phyloP scores from a whole-genome alignment of 2,797 vertebrate species.

The Lepilemur ruficaudatus region DNA sequence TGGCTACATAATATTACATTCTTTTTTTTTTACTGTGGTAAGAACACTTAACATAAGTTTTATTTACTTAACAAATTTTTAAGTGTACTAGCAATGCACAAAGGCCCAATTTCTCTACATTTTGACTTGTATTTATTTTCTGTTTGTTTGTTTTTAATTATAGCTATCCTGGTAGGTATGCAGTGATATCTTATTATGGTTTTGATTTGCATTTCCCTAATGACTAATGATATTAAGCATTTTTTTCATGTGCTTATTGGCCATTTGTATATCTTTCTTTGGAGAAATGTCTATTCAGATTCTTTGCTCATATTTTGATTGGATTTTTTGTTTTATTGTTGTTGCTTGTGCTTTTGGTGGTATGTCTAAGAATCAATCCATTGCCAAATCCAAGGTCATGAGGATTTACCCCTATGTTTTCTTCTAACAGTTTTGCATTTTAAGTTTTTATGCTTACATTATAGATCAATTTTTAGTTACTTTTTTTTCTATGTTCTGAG shows the following conservation, averaged over 20 bases:
- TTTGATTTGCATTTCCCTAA: background rate
- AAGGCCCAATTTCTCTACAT: background rate
- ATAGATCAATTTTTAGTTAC: background rate
- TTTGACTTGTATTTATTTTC: background rate
- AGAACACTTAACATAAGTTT: background rate
- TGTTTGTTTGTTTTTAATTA: background rate
- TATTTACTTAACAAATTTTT: background rate
- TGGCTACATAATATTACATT: background rate
- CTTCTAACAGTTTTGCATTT: background rate
- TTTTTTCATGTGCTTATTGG: background rate
- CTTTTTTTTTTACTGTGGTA: background rate
- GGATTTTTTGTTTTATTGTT: background rate
- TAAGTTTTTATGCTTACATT: background rate
- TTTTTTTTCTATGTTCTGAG: background rate
- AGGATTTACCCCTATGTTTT: background rate
- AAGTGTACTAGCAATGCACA: background rate
- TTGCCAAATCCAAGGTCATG: background rate
- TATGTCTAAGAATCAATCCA: background rate
- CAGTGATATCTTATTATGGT: background rate
- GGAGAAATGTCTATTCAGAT: background rate
- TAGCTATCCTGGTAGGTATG: background rate
- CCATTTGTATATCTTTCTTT: background rate
- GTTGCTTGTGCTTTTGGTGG: background rate
- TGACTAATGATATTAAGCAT: background rate
- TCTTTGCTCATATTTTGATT: background rate